A percentile compares a stretch with the other conserved stretches of the same genome.
Evolutionary conservation across 2,113 vertebrate species (phyloP).

Genomic region (Onychostruthus taczanowskii): DNA sequence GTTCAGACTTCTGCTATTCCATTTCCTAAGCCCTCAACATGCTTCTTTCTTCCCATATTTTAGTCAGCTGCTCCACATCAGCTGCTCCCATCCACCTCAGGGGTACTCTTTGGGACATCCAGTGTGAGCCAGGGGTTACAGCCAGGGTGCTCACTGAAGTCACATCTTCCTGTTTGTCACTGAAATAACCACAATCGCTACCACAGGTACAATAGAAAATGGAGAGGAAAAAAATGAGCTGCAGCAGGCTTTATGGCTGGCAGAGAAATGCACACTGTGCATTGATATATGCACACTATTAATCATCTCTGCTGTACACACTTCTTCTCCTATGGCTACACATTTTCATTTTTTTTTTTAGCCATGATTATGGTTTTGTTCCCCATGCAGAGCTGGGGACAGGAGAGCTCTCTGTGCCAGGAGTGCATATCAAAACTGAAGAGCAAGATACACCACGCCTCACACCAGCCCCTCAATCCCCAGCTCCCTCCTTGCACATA

Average conservation of each 20-base stretch:
- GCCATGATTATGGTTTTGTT: neutral
- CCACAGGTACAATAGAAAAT: neutral
- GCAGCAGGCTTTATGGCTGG: neutral
- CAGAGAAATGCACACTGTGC: neutral
- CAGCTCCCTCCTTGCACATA: neutral
- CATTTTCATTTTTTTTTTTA: neutral
- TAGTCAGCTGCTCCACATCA: neutral
- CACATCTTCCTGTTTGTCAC: neutral
- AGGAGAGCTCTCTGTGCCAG: neutral
- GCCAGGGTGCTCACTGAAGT: neutral
- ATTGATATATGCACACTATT: neutral
- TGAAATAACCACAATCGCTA: neutral
- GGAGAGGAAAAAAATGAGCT: neutral
- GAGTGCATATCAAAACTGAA: neutral
- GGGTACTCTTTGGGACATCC: neutral
- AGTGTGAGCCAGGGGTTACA: neutral
- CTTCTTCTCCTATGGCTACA: neutral
- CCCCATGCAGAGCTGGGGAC: neutral
- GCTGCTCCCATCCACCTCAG: neutral
- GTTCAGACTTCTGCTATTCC: neutral
- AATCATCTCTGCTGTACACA: neutral
- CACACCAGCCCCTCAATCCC: neutral
- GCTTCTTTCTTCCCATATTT: neutral
- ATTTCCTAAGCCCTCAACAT: neutral
- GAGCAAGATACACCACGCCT: neutral